Evolutionary conservation across 2,113 vertebrate species (phyloP).

Genomic region (Crotalus viridis): DNA sequence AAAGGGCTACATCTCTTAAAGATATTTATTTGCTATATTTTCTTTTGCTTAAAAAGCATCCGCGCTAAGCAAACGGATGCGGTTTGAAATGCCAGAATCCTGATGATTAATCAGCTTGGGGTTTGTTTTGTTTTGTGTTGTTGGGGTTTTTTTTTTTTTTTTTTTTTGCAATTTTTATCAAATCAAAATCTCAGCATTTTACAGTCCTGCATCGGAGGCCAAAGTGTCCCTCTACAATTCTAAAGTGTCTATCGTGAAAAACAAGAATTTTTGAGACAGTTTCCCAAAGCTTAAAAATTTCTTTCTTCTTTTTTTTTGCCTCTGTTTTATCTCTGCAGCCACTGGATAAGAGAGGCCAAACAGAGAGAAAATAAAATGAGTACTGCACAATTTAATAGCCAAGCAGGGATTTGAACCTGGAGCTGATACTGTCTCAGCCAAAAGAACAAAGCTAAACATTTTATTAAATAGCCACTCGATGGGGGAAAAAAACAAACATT

Average conservation of each 20-base stretch:
- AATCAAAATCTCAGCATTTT: not conserved
- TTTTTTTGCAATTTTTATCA: not conserved
- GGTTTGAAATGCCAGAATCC: not conserved
- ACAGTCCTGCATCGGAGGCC: not conserved
- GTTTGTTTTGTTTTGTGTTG: no score
- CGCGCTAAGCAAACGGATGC: not conserved
- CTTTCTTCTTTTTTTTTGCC: not conserved
- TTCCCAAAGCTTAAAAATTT: not conserved
- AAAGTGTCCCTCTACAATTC: not conserved
- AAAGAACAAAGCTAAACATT: not conserved
- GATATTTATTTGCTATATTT: not conserved
- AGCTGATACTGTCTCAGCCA: not conserved
- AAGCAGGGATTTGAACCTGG: not conserved
- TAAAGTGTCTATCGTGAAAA: not conserved
- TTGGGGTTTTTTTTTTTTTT: no score
- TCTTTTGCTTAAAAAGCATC: not conserved
- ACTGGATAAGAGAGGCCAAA: not conserved
- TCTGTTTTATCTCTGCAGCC: not conserved
- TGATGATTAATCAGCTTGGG: not conserved
- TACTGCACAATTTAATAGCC: not conserved
- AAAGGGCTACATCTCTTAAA: not conserved
- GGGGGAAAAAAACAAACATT: not conserved
- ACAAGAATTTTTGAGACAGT: not conserved
- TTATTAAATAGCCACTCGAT: not conserved
- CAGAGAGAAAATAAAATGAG: not conserved